Evolutionary conservation across 1,140 invertebrate species (phyloP).

Genomic region (Carposina sasakii): DNA sequence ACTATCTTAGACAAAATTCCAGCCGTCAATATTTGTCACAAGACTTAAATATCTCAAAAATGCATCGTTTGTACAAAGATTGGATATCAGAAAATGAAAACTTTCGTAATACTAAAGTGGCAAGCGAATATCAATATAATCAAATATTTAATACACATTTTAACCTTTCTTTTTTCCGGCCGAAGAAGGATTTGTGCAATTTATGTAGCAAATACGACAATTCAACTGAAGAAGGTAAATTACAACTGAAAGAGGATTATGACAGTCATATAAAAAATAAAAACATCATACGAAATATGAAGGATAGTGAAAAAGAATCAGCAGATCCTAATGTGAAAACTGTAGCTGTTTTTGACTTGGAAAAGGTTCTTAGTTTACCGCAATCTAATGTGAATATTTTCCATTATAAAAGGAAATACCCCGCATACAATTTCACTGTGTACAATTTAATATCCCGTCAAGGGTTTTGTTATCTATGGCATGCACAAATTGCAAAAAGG

Average conservation of each 20-base stretch:
- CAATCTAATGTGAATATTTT: constrained; percentile 23
- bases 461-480: constrained; percentile 28
- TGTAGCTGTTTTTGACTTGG: constrained; percentile 20
- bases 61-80: constrained; percentile 16
- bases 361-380: constrained; percentile 20
- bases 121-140: not conserved
- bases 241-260: constrained; percentile 12
- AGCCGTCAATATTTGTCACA: constrained; percentile 19
- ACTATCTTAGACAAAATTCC: constrained; percentile 18
- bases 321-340: constrained; percentile 5
- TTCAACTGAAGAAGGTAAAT: constrained; percentile 13
- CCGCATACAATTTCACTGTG: constrained; percentile 27
- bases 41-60: constrained; percentile 21
- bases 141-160: constrained; percentile 5
- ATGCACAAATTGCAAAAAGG: constrained; percentile 20
- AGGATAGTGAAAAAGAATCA: constrained; percentile 16
- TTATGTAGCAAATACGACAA: constrained; percentile 12
- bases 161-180: constrained; percentile 9
- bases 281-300: constrained; percentile 19
- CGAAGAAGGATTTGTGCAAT: constrained; percentile 21
- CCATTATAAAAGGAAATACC: constrained; percentile 29
- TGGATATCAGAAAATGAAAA: not conserved
- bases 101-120: no score
- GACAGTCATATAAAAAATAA: constrained; percentile 16
- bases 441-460: constrained; percentile 12